These are phyloP conservation scores for Aurelia sp. DNA, from an alignment of 30 jellyfish, hydroid and myxozoan species.

Conservation along the genomic window DNA sequence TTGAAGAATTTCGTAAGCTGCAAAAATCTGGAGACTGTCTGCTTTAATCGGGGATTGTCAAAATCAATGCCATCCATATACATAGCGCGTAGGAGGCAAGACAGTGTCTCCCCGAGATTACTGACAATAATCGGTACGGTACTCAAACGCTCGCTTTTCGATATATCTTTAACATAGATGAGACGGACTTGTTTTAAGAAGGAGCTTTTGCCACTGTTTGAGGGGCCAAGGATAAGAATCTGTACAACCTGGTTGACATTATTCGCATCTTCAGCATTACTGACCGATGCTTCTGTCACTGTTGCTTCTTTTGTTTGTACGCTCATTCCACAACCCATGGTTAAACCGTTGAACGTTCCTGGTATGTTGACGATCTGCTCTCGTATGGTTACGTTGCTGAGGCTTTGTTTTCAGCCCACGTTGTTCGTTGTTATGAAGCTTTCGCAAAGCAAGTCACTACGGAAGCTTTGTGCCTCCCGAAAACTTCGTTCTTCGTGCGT, in stretches of 20 bases:
- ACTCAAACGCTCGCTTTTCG: slow-evolving; percentile 53
- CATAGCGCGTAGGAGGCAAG: slow-evolving; percentile 63
- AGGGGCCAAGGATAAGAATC: slow-evolving; percentile 63
- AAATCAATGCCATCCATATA: slow-evolving; percentile 70
- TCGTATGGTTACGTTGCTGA: too few relatives aligned
- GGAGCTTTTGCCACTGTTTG: slow-evolving; percentile 71
- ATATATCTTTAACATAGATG: slow-evolving; percentile 57
- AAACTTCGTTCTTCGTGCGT: too few relatives aligned
- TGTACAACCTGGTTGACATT: slow-evolving; percentile 61
- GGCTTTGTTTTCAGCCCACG: too few relatives aligned
- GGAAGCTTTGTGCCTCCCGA: too few relatives aligned
- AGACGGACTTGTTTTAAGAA: slow-evolving; percentile 62
- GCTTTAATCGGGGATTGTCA: slow-evolving; percentile 64
- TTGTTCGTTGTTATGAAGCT: too few relatives aligned
- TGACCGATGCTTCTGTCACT: slow-evolving; percentile 40
- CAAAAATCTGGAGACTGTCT: slow-evolving; percentile 54
- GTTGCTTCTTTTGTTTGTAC: slow-evolving; percentile 64
- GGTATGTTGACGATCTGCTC: too few relatives aligned
- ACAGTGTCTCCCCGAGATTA: slow-evolving; percentile 61
- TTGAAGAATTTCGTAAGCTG: slow-evolving; percentile 66
- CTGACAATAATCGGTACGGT: slow-evolving; percentile 62
- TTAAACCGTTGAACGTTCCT: background rate
- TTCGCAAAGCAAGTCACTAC: too few relatives aligned
- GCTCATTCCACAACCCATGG: slow-evolving; percentile 72
- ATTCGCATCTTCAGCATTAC: slow-evolving; percentile 67